phyloP scores from a whole-genome alignment of 2,113 vertebrate genomes.

The human region GRCh38 chr12:5666001-5666500 shows the following conservation, averaged over 20 bases:
- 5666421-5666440: neutral
- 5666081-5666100: neutral
- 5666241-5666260: neutral
- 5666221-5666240: neutral
- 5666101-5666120: neutral
- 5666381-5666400: neutral
- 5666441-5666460: rapidly evolving
- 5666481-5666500: neutral
- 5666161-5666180: neutral
- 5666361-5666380: neutral
- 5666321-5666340: neutral
- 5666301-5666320: no score
- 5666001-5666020: neutral
- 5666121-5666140: neutral
- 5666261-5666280: neutral
- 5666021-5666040: neutral
- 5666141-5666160: neutral
- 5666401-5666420: neutral
- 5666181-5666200: neutral
- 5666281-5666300: neutral
- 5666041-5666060: neutral
- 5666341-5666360: neutral
- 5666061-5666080: neutral
- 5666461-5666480: rapidly evolving
- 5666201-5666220: neutral